Percentiles rank a stretch among this genome's conserved stretches.
phyloP scores from a whole-genome alignment of 2,113 vertebrate genomes.

The Pelecanoides urinatrix region DNA sequence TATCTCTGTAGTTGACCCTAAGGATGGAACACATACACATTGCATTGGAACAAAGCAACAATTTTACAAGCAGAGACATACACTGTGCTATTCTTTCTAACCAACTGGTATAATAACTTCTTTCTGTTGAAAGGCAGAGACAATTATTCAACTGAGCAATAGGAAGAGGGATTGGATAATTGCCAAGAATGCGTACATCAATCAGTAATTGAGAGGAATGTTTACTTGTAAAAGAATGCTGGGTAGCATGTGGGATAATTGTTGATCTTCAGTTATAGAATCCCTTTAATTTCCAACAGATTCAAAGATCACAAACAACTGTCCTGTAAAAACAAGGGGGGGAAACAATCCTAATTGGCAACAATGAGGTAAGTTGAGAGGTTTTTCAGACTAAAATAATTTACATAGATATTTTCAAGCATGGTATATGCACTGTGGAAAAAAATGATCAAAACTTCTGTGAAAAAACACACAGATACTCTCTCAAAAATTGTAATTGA shows the following conservation, averaged over 20 bases:
- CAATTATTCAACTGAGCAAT: neutral
- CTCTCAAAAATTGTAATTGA: neutral
- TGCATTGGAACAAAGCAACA: neutral
- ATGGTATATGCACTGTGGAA: neutral
- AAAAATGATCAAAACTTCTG: neutral
- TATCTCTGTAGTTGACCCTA: neutral
- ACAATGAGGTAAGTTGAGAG: slow-evolving; percentile 29
- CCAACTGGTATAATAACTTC: neutral
- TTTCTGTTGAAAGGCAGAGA: neutral
- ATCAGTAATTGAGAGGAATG: neutral
- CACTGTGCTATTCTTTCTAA: neutral
- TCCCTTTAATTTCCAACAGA: slow-evolving; percentile 13
- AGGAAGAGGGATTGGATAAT: neutral
- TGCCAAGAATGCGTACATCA: neutral
- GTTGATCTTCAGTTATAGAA: neutral
- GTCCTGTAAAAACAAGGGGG: neutral
- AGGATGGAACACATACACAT: neutral
- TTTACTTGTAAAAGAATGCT: neutral
- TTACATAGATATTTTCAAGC: neutral
- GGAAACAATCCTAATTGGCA: neutral
- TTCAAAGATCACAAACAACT: neutral
- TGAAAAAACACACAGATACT: neutral
- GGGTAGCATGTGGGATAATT: neutral
- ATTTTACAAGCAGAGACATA: neutral
- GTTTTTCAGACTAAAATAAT: neutral